Evolutionary conservation across 1,140 invertebrate genomes (phyloP).

Genomic region (Hirudo medicinalis): DNA sequence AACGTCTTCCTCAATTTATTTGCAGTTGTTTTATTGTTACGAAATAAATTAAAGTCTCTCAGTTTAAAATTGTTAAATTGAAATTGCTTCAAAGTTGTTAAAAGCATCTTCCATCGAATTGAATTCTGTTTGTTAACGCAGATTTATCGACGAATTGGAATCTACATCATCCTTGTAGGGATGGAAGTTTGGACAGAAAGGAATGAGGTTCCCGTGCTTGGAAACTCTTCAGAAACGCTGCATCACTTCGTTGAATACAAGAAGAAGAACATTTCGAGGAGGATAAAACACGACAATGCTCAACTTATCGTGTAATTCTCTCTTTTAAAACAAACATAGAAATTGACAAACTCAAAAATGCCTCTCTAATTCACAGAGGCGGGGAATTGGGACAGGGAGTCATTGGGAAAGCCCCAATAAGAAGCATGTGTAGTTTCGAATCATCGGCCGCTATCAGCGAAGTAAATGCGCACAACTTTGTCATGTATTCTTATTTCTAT

Average conservation of each 20-base stretch:
- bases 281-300: conserved; percentile 89
- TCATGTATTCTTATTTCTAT: too few species aligned
- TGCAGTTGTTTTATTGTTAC: too few species aligned
- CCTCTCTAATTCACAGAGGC: conserved; percentile 47
- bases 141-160: conserved; percentile 80
- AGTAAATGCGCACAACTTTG: conserved; percentile 33
- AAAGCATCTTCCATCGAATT: too few species aligned
- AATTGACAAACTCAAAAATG: too few species aligned
- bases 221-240: conserved; percentile 71
- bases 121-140: conserved; percentile 33
- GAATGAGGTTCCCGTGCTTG: conserved; percentile 52
- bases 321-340: background rate
- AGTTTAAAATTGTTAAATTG: too few species aligned
- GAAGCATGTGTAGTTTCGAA: conserved; percentile 90
- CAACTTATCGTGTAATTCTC: conserved; percentile 73
- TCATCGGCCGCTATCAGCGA: conserved; percentile 91
- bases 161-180: conserved; percentile 83
- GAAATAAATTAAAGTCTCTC: too few species aligned
- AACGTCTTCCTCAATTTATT: too few species aligned
- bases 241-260: conserved; percentile 78
- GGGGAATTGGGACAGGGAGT: conserved; percentile 72
- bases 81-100: too few species aligned
- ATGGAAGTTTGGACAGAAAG: conserved; percentile 81
- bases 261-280: conserved; percentile 57
- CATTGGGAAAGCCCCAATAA: conserved; percentile 90